Conservation (phyloP, 2,888 invertebrate species). For the Agriopis leucophaearia region DNA sequence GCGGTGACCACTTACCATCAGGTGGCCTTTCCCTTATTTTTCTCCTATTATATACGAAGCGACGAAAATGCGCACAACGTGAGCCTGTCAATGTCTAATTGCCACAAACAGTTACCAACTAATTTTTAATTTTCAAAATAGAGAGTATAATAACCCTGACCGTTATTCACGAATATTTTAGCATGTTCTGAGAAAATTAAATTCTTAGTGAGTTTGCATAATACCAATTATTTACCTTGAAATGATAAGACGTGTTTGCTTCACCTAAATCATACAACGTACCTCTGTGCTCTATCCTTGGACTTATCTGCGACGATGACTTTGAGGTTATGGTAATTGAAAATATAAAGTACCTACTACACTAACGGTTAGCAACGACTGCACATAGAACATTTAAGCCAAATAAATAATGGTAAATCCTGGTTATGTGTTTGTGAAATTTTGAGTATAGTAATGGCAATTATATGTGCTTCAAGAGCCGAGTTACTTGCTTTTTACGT, state of each 20-base stretch:
- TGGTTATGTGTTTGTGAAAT: too few species aligned
- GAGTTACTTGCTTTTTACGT: too few species aligned
- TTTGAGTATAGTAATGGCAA: too few species aligned
- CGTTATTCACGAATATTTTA: background rate
- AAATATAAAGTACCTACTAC: background rate
- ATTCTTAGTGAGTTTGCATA: background rate
- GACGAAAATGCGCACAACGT: background rate
- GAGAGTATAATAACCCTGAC: too few species aligned
- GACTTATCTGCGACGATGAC: background rate
- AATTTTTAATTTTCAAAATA: too few species aligned
- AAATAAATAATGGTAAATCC: too few species aligned
- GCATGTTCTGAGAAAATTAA: slow-evolving; percentile 1
- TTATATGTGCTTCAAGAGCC: too few species aligned
- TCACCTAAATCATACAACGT: slow-evolving; percentile 12
- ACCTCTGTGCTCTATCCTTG: slow-evolving; percentile 9
- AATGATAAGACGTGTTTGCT: slow-evolving; percentile 9
- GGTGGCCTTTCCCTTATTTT: too few species aligned
- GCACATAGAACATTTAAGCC: background rate
- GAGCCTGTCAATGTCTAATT: background rate
- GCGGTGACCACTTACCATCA: too few species aligned
- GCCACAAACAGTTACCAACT: background rate
- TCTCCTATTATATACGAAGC: too few species aligned
- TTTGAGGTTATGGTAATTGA: background rate
- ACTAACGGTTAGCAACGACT: background rate
- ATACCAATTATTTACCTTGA: background rate